Evolutionary conservation across 2,113 vertebrate species (phyloP).

Genomic region (Ictalurus furcatus): DNA sequence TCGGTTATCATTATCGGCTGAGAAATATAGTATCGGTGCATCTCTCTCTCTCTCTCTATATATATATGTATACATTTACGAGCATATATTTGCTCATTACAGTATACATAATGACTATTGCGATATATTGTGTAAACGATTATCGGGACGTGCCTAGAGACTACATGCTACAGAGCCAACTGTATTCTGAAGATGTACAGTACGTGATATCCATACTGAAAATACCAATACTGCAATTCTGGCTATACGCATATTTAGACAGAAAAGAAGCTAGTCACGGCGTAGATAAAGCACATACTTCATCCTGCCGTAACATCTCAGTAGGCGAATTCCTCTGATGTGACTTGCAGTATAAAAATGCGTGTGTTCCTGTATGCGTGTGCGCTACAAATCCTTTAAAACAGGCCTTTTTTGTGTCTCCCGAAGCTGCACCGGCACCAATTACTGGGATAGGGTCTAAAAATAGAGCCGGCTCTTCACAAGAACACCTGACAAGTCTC

Average conservation of each 20-base stretch:
- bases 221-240: too few species aligned
- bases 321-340: not conserved
- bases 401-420: conserved; percentile 54
- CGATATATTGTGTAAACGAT: not conserved
- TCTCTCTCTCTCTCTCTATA: too few species aligned
- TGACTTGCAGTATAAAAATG: not conserved
- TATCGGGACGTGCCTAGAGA: not conserved
- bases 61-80: too few species aligned
- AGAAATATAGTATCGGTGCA: too few species aligned
- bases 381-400: conserved; percentile 39
- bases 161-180: not conserved
- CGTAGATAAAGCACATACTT: not conserved
- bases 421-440: conserved; percentile 60
- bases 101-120: not conserved
- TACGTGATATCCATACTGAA: not conserved
- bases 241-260: not conserved
- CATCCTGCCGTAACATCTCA: not conserved
- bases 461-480: conserved; percentile 71
- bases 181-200: not conserved
- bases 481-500: conserved; percentile 67
- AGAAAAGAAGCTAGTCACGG: not conserved
- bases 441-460: conserved; percentile 72
- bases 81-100: not conserved
- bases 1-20: too few species aligned
- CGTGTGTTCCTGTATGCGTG: not conserved